phyloP scores from a whole-genome alignment of 2,888 invertebrate species.

The Ypsolopha scabrella region DNA sequence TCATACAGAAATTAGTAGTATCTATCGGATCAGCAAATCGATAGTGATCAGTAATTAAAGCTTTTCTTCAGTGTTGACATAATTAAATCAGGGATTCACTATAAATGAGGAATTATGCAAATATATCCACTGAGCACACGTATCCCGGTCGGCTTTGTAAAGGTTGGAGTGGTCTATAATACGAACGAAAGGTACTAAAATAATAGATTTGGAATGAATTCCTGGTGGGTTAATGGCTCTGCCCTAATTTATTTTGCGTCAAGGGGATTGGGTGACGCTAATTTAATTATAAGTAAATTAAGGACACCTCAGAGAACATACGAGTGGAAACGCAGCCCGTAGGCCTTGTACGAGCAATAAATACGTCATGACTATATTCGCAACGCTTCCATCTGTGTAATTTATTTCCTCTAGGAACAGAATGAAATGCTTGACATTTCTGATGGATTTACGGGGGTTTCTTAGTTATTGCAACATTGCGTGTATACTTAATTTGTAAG shows the following conservation, averaged over 20 bases:
- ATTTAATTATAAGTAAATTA: conserved; percentile 55
- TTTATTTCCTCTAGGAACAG: conserved; percentile 30
- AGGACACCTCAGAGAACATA: conserved; percentile 42
- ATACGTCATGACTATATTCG: conserved; percentile 29
- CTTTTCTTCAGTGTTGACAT: background rate
- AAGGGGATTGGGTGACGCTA: conserved; percentile 45
- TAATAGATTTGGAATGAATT: conserved; percentile 46
- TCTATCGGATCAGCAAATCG: too few species aligned
- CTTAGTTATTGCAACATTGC: conserved; percentile 9
- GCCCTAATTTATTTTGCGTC: conserved; percentile 52
- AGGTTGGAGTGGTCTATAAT: background rate
- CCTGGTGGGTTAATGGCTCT: conserved; percentile 38
- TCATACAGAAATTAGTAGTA: too few species aligned
- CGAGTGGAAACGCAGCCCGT: conserved; percentile 19
- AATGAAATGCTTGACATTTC: conserved; percentile 41
- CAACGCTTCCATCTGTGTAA: conserved; percentile 22
- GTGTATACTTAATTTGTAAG: background rate
- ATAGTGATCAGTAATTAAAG: too few species aligned
- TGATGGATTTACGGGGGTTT: conserved; percentile 33
- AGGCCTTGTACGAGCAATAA: conserved; percentile 34
- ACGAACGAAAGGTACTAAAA: conserved; percentile 7
- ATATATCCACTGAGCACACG: background rate
- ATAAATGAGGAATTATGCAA: background rate
- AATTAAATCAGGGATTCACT: background rate
- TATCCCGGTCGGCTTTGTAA: background rate